Base-by-base conservation (phyloP, 2,797 vertebrate genomes). In the Sciurus vulgaris region DNA sequence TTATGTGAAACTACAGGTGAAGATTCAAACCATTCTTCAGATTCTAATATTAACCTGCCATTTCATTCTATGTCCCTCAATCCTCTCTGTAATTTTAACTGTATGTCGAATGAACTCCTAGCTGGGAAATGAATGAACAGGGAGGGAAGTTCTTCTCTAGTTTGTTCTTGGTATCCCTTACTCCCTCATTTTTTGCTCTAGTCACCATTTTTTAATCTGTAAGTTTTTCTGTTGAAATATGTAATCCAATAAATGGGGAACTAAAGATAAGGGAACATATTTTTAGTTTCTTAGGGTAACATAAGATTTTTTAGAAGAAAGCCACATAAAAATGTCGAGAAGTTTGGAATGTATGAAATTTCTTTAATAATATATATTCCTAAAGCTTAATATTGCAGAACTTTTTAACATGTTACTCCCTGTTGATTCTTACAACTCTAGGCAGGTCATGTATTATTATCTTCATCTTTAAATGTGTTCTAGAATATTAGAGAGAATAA, bases 111-210 rank as follows among this genome's bases (percentile, higher is more conserved):
- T 59, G 20, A 41, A 44, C 33, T 79, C 11, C 38, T 59, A 44
- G 65, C 79, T 73, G 13, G 54, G 44, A 81, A 49, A 5, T 86
- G 51, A 72, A 72, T 77, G 51, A 84, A n/a, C 65, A 94, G 70
- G 84, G 93, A 95, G 82, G 91, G 69, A 94, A 65, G 93, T 78
- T 95, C 86, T 73, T 92, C 59, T 90, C 35, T 74, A 13, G 63
- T 82, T 93, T 81, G 73, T 89, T 88, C 59, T 49, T 86, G n/a
- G n/a, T 69, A 51, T 93, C 41, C 30, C 7, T 90, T 91, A 93
- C 91, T 95, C 94, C 96, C 73, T 92, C 79, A 92, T 97, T 96
- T 89, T 85, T 93, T 93, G 35, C 69, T 47, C 44, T 86, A 73
- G 30, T 72, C 73, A 63, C 33, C 61, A 63, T 77, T 93, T 90